A percentile compares a stretch with the other conserved stretches of the same genome.
phyloP scores from a whole-genome alignment of 2,888 invertebrate species.

The Iselma pallidipennis region DNA sequence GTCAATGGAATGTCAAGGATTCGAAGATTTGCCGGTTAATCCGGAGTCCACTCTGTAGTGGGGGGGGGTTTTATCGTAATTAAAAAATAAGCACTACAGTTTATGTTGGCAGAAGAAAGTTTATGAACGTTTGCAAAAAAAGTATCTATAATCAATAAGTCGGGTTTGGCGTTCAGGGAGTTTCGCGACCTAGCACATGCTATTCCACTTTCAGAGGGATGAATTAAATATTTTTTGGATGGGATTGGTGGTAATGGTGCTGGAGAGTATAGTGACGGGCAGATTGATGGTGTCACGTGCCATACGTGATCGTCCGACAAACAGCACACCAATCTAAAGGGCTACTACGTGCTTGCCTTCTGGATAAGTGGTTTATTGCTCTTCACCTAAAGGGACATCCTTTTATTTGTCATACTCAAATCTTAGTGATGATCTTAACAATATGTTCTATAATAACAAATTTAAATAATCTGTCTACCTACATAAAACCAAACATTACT shows the following conservation, averaged over 20 bases:
- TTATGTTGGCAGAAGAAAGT: too few species aligned
- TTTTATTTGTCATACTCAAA: conserved; percentile 31
- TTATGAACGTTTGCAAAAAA: too few species aligned
- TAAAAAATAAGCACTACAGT: too few species aligned
- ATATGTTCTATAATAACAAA: too few species aligned
- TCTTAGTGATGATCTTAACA: not conserved
- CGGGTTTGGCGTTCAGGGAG: conserved; percentile 15
- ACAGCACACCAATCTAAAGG: conserved; percentile 48
- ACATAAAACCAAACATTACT: too few species aligned
- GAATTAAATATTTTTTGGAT: conserved; percentile 34
- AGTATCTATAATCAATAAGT: too few species aligned
- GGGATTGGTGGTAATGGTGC: conserved; percentile 14
- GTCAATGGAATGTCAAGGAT: too few species aligned
- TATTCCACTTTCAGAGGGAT: conserved; percentile 13
- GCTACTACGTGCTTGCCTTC: conserved; percentile 42
- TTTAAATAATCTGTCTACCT: too few species aligned
- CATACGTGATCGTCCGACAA: conserved; percentile 48
- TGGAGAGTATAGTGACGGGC: conserved; percentile 28
- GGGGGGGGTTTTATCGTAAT: too few species aligned
- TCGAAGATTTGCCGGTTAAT: not conserved
- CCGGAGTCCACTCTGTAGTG: too few species aligned
- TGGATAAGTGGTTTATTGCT: conserved; percentile 40
- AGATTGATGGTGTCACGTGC: conserved; percentile 48
- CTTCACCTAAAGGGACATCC: conserved; percentile 16
- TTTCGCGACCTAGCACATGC: conserved; percentile 9